Evolutionary conservation across 2,113 vertebrate species (phyloP).

Genomic region (Ciconia boyciana): DNA sequence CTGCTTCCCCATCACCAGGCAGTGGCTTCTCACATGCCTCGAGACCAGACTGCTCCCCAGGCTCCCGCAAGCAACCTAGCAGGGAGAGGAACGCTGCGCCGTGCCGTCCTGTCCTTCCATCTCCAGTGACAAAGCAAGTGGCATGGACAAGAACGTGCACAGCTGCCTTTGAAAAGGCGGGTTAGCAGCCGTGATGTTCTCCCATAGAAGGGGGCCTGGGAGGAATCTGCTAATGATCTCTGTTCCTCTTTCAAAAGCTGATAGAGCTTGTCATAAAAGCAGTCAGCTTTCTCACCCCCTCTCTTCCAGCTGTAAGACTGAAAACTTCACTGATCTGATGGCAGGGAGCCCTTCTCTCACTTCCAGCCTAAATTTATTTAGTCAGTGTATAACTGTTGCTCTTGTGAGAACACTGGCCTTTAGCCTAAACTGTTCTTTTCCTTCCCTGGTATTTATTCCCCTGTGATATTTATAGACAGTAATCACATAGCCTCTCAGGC

Average conservation of each 20-base stretch:
- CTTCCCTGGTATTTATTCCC: neutral
- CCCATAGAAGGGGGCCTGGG: neutral
- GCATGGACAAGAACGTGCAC: neutral
- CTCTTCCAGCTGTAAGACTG: neutral
- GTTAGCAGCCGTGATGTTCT: neutral
- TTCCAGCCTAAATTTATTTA: neutral
- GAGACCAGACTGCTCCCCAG: accelerated
- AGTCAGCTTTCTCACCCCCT: neutral
- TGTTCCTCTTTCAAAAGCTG: neutral
- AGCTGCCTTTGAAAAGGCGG: neutral
- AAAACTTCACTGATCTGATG: neutral
- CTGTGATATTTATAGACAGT: neutral
- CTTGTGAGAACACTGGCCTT: neutral
- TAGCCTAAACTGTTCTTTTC: neutral
- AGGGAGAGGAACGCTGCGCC: accelerated
- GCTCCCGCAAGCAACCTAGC: neutral
- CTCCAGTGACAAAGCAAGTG: neutral
- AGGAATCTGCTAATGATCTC: neutral
- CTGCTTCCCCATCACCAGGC: accelerated
- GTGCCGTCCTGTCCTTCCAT: neutral
- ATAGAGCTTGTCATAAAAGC: neutral
- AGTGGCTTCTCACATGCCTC: neutral
- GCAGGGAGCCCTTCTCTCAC: neutral
- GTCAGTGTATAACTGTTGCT: neutral
- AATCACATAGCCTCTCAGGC: neutral